Conservation (phyloP, 2,888 invertebrate species). For the Sabatieria punctata region DNA sequence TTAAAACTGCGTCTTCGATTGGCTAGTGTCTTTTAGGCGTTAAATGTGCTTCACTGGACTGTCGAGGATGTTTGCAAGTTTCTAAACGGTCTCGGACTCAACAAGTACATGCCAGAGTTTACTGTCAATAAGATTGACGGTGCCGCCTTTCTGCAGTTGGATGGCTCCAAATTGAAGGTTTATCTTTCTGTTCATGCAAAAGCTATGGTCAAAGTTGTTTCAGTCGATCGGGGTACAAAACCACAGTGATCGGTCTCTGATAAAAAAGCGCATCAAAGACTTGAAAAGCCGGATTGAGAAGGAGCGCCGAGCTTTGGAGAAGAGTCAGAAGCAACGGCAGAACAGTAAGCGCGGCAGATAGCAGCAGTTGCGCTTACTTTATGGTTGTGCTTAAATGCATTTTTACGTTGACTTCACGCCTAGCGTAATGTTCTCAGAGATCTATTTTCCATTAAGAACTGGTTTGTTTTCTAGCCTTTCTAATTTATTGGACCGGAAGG, state of each 20-base stretch:
- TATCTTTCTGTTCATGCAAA: not conserved
- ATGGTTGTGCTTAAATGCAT: too few relatives aligned
- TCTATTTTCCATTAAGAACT: too few relatives aligned
- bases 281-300: constrained; percentile 37
- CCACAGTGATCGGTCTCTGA: constrained; percentile 37
- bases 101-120: constrained; percentile 69
- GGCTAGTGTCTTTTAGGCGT: constrained; percentile 14
- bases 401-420: too few relatives aligned
- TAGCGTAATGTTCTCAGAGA: too few relatives aligned
- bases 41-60: constrained; percentile 28
- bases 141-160: constrained; percentile 60
- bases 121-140: constrained; percentile 76
- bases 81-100: constrained; percentile 45
- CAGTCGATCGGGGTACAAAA: constrained; percentile 39
- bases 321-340: too few relatives aligned
- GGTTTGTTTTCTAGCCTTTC: too few relatives aligned
- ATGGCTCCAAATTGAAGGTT: constrained; percentile 72
- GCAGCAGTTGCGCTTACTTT: too few relatives aligned
- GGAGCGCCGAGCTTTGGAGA: constrained; percentile 53
- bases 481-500: too few relatives aligned
- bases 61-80: constrained; percentile 27
- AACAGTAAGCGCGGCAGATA: too few relatives aligned
- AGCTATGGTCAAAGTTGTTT: constrained; percentile 11
- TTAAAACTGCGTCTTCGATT: too few relatives aligned
- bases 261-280: constrained; percentile 42